phyloP scores from a whole-genome alignment of 2,113 vertebrate genomes.

The Laterallus jamaicensis region DNA sequence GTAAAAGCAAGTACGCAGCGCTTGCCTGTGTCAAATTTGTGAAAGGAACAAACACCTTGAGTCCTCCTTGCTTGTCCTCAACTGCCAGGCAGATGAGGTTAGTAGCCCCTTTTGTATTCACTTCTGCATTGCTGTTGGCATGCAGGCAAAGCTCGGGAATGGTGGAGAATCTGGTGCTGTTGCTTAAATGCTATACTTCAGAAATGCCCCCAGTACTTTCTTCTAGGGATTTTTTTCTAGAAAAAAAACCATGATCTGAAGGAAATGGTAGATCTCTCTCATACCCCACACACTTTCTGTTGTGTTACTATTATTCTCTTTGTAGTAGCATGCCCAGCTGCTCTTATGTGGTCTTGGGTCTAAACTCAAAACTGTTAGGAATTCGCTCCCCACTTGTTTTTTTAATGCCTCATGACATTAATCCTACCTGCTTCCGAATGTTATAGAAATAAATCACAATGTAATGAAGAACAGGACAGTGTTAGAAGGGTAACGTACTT shows the following conservation, averaged over 20 bases:
- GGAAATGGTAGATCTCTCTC: not conserved
- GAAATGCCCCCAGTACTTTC: not conserved
- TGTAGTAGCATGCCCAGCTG: not conserved
- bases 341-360: accelerated
- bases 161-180: not conserved
- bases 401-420: not conserved
- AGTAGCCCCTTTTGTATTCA: not conserved
- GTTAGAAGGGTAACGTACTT: not conserved
- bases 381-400: not conserved
- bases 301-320: not conserved
- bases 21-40: not conserved
- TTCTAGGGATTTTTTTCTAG: not conserved
- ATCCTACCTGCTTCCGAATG: not conserved
- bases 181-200: not conserved
- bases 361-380: not conserved
- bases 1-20: not conserved
- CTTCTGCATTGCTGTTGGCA: accelerated
- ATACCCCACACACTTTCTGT: not conserved
- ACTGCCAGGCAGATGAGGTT: not conserved
- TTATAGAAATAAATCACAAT: not conserved
- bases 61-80: not conserved
- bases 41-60: not conserved
- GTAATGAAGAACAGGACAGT: not conserved
- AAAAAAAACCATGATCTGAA: not conserved
- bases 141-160: not conserved